phyloP scores from a whole-genome alignment of 2,113 vertebrate species.

The Passer domesticus region DNA sequence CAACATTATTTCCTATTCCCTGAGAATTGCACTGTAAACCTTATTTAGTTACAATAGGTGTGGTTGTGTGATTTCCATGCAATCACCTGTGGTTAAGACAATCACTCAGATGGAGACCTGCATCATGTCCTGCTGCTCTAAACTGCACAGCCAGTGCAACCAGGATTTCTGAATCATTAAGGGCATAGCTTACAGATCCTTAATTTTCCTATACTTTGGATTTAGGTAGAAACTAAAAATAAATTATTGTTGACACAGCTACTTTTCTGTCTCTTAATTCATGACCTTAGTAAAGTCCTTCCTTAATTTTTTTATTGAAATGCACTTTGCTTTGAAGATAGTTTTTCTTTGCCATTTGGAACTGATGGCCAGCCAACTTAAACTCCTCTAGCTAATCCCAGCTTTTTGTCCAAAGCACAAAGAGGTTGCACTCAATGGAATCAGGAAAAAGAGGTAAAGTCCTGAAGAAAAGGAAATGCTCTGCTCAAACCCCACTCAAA shows the following conservation, averaged over 20 bases:
- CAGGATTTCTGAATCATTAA: background rate
- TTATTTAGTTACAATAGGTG: background rate
- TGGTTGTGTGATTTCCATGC: background rate
- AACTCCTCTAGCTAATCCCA: background rate
- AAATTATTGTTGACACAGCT: background rate
- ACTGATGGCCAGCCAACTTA: background rate
- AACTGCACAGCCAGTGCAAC: background rate
- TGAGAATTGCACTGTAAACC: background rate
- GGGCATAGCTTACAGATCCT: background rate
- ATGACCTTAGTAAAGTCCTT: background rate
- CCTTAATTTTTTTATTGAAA: background rate
- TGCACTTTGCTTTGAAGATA: background rate
- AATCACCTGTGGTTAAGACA: background rate
- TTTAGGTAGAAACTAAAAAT: background rate
- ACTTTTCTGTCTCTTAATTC: background rate
- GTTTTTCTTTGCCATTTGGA: background rate
- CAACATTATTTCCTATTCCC: background rate
- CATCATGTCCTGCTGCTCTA: background rate
- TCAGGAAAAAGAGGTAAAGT: background rate
- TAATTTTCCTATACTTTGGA: background rate
- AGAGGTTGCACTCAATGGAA: background rate
- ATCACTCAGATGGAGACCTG: background rate
- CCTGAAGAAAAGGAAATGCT: background rate
- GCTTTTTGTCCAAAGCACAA: background rate
- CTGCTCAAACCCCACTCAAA: background rate